Base-by-base conservation (phyloP, 2,113 vertebrate genomes). In the Chamaetylas fuelleborni region DNA sequence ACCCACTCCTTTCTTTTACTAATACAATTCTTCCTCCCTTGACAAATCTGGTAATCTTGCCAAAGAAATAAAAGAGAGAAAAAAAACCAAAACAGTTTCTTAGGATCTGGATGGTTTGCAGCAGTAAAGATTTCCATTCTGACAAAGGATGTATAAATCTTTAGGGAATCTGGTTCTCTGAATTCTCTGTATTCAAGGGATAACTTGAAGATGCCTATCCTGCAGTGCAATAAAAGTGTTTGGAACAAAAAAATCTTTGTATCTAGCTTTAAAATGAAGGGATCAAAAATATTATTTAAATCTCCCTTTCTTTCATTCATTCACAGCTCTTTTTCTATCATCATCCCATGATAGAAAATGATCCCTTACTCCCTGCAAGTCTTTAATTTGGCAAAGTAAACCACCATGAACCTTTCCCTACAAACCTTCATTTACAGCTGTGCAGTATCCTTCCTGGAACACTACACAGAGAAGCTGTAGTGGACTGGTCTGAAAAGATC, bases 1-100 rank as follows among this genome's bases (percentile, higher is more conserved):
- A 83, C 40, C 77, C 62, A 34, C 62, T 86, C 53, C 20, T 24
- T 72, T 91, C 70, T 60, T 80, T 66, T 93, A 17, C 58, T 88
- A 83, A 95, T 88, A 62, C 54, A 86, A 88, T 95, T 81, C 60
- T 88, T 92, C 78, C 67, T 86, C 31, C 54, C 69, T 69, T 85
- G 74, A 90, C 29, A 83, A 28, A 29, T 86, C 42, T 1, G 0
- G 34, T 77, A 58, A 43, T 13, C 17, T 93, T 62, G 72, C 76
- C 86, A 93, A 92, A 69, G 4, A 16, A 33, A 33, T 19, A 84
- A 66, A 43, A 77, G 19, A n/a, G 22, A 28, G 9, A 12, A 6
- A 25, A 48, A 13, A 22, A 34, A 51, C 36, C 36, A 36, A 36
- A 36, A 36, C 36, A 36, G 4, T 77, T 91, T 67, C 10, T 88